phyloP scores from a whole-genome alignment of 23 tunicate species.

The Trididemnum miniatum region DNA sequence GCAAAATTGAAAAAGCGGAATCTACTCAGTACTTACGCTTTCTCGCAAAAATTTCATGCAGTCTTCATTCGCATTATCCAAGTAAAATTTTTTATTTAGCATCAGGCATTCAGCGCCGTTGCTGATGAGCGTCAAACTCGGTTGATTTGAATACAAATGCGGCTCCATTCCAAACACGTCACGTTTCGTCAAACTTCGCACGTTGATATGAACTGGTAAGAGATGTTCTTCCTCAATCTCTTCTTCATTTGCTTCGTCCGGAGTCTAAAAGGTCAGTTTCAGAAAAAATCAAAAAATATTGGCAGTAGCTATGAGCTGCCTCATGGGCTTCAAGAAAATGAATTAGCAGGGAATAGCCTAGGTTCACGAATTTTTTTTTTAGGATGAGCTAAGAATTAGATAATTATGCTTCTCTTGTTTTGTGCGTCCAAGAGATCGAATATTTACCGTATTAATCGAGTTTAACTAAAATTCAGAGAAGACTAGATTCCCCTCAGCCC shows the following conservation, averaged over 20 bases:
- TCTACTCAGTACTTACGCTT: constrained; percentile 25
- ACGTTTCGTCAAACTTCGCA: constrained; percentile 62
- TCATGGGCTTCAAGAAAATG: too few species aligned
- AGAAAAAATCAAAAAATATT: too few species aligned
- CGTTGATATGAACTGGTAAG: constrained; percentile 60
- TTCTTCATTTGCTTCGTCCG: neutral
- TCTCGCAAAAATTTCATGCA: constrained; percentile 55
- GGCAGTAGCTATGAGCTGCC: too few species aligned
- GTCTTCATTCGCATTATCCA: constrained; percentile 71
- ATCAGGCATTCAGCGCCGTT: constrained; percentile 90
- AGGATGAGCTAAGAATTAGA: too few species aligned
- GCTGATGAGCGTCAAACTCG: constrained; percentile 71
- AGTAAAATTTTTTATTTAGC: constrained; percentile 82
- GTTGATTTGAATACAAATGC: constrained; percentile 64
- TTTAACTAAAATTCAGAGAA: too few species aligned
- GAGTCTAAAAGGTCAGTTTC: constrained; percentile 39
- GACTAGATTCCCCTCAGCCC: too few species aligned
- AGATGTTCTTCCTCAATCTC: neutral
- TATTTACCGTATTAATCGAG: too few species aligned
- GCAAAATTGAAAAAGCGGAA: neutral
- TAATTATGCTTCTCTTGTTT: too few species aligned
- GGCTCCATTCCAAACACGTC: constrained; percentile 58
- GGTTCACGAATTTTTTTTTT: too few species aligned
- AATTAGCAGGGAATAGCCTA: too few species aligned
- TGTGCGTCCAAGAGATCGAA: too few species aligned